Base-by-base conservation (phyloP, 2,888 invertebrate genomes). In the Trichopoda pennipes region DNA sequence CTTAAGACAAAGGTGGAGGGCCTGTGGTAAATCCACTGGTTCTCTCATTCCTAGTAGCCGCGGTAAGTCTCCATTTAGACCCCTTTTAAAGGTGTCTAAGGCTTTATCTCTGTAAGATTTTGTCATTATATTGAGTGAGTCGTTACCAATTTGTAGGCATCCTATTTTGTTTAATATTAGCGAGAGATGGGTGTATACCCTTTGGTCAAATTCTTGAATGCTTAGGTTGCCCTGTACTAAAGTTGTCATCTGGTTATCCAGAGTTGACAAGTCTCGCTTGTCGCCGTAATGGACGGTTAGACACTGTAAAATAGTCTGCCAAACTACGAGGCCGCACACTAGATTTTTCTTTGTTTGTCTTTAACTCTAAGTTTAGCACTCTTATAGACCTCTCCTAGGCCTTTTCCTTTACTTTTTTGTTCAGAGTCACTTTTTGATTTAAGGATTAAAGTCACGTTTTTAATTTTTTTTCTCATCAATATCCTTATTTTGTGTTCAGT, bases 51-150 rank as follows among this genome's bases (percentile, higher is more conserved):
- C 35, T 35, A 72, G 8, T 0, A 72, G 38, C 14, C 38, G 38
- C 0, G 69, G 58, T 19, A 58, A 35, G 7, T 58, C 69, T 7
- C 58, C 47, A 8, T 28, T 70, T 10, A 70, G 23, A 7, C 72
- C 72, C n/a, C 72, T 61, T 49, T 61, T 61, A 9, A 72, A 72
- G 4, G 72, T 72, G 17, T 72, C 72, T 7, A 72, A 21, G 9
- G 72, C 72, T 19, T 60, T 51, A 1, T 70, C 49, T 12, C 60
- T 47, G 35, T 70, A 70, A 3, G 60, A 44, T 10, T 70, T 44
- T 28, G 44, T 61, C 0, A 47, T 0, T 19, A 61, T 10, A 17
- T n/a, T 23, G 1, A 61, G n/a, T 28, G 47, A 44, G n/a, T 61
- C n/a, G n/a, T n/a, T n/a, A n/a, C n/a, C n/a, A n/a, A n/a, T n/a